Base-by-base conservation (phyloP, 2,888 invertebrate genomes). In the Ophion obscuratus region DNA sequence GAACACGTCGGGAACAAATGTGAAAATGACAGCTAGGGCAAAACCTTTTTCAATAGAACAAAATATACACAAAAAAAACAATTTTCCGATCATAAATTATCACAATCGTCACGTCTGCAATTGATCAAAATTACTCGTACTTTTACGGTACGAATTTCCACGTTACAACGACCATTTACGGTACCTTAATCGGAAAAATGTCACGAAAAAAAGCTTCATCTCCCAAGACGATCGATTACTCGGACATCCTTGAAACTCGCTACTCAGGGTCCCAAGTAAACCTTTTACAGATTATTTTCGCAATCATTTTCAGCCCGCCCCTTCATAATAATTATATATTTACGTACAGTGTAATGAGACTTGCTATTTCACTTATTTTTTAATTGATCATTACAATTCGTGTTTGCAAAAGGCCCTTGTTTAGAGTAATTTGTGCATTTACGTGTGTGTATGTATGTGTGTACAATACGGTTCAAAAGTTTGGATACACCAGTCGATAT, bases 251-350 rank as follows among this genome's bases (percentile, higher is more conserved):
- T 88, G 81, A 86, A 90, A 90, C 87, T 76, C 83, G 84, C 89
- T 91, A 90, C 87, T 86, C 88, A 90, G 90, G 91, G 91, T 92
- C 90, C 91, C 91, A 90, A 89, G 90, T 88, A 90, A 90, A 90
- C 62, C 73, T 68, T 83, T 73, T 85, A 40, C 53, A 20, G 59
- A 61, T 82, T 64, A 10, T 78, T 79, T 70, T 57, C 24, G 57
- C 59, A 66, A 70, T 53, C 14, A 66, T 73, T 67, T 80, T 84
- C 59, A 80, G 68, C 84, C 64, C 80, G 73, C 74, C 17, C 14
- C 5, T 47, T 67, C 81, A 62, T 77, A 80, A 36, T 71, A 77
- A 76, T 68, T 81, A 77, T 71, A 73, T 44, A 53, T 73, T 85
- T 87, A 71, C 67, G 71, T 27, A 67, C 57, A 67, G 57, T 40